Conservation (phyloP, 2,888 invertebrate genomes). For the Athripsodes cinereus region DNA sequence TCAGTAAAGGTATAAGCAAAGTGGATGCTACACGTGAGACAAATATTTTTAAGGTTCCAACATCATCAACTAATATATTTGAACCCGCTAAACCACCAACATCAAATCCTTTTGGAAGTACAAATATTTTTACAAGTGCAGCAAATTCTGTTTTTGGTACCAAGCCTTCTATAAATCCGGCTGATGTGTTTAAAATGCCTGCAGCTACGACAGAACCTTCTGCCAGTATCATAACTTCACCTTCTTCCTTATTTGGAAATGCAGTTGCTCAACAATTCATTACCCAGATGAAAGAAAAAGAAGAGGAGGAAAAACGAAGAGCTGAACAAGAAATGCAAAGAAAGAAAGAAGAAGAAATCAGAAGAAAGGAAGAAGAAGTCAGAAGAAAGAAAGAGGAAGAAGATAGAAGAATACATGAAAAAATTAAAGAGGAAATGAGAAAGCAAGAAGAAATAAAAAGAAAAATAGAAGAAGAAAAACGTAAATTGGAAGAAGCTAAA, state of each 20-base stretch:
- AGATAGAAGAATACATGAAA: slow-evolving; percentile 34
- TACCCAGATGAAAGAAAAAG: slow-evolving; percentile 32
- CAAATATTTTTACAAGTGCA: slow-evolving; percentile 9
- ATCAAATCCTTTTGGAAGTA: not conserved
- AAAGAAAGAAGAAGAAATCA: slow-evolving; percentile 19
- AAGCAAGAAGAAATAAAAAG: slow-evolving; percentile 30
- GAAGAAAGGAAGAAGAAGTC: slow-evolving; percentile 20
- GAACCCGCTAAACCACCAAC: not conserved
- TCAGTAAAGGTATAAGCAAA: slow-evolving; percentile 14
- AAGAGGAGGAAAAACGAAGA: slow-evolving; percentile 7
- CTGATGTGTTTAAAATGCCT: not conserved
- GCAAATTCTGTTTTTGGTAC: slow-evolving; percentile 21
- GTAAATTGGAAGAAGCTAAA: slow-evolving; percentile 34
- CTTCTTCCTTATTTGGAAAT: slow-evolving; percentile 15
- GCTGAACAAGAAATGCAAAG: slow-evolving; percentile 18
- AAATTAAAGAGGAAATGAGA: slow-evolving; percentile 22
- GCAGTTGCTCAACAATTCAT: slow-evolving; percentile 12
- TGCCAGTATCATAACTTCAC: not conserved
- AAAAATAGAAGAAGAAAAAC: slow-evolving; percentile 38
- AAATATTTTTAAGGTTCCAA: slow-evolving; percentile 8
- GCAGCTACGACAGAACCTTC: not conserved
- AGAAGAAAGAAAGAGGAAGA: slow-evolving; percentile 35
- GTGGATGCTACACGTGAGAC: not conserved
- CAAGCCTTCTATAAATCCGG: not conserved
- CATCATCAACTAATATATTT: not conserved